Conservation (phyloP, 2,888 invertebrate species). For the Eupithecia abbreviata region DNA sequence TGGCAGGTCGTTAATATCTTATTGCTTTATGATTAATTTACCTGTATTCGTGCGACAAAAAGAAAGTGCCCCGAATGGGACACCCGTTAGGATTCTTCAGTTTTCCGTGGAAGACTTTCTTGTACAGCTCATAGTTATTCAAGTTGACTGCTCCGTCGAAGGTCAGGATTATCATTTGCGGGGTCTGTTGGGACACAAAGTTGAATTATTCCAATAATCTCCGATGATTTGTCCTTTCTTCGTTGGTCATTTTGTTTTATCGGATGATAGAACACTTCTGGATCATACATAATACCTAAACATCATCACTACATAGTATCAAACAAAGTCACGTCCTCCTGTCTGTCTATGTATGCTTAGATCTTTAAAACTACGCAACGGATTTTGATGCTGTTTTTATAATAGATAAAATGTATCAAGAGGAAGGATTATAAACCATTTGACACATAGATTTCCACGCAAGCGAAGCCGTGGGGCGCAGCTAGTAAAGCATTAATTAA, state of each 20-base stretch:
- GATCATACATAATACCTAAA: background rate
- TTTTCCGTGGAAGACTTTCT: slow-evolving; percentile 91
- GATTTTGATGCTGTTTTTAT: too few species aligned
- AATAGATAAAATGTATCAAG: too few species aligned
- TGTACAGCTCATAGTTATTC: slow-evolving; percentile 94
- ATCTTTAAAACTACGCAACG: too few species aligned
- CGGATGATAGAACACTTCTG: background rate
- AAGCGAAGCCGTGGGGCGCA: too few species aligned
- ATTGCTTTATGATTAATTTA: slow-evolving; percentile 55
- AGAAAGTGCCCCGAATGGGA: slow-evolving; percentile 95
- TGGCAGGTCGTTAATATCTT: background rate
- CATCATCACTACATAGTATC: too few species aligned
- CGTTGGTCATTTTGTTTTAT: background rate
- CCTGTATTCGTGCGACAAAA: slow-evolving; percentile 94
- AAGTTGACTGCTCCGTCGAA: slow-evolving; percentile 97
- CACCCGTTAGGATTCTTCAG: slow-evolving; percentile 95
- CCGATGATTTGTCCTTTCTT: background rate
- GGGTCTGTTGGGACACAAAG: slow-evolving; percentile 85
- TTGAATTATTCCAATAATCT: background rate
- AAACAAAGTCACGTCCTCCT: too few species aligned
- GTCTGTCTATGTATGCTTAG: too few species aligned
- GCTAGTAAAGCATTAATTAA: too few species aligned
- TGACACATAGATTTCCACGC: too few species aligned
- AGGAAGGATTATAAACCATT: too few species aligned
- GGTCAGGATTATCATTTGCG: slow-evolving; percentile 96